These are phyloP conservation scores for Acronicta psi DNA, from an alignment of 2,888 invertebrate species.

Conservation along the genomic window DNA sequence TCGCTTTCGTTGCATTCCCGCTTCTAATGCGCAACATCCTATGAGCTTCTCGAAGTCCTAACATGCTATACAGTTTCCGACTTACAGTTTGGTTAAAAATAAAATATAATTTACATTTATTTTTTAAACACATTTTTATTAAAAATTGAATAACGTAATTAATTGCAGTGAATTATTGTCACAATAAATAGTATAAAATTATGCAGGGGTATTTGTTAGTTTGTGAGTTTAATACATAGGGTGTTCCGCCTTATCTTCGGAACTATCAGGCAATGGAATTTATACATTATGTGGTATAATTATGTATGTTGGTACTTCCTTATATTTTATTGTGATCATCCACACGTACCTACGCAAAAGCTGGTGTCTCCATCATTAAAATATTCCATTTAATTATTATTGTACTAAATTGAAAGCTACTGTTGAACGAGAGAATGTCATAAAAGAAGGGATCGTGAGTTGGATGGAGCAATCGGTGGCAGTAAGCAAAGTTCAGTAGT, in stretches of 20 bases:
- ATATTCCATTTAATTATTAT: constrained; percentile 33
- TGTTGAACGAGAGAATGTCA: constrained; percentile 61
- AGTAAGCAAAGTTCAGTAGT: constrained; percentile 83
- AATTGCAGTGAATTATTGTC: no score
- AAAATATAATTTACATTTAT: constrained; percentile 22
- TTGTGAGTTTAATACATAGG: no score
- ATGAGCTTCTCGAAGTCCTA: constrained; percentile 45
- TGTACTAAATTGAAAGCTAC: constrained; percentile 54
- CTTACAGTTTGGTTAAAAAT: constrained; percentile 26
- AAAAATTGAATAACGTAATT: no score
- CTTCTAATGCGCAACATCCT: constrained; percentile 38
- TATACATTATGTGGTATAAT: no score
- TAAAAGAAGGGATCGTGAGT: constrained; percentile 69
- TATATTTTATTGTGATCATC: no score
- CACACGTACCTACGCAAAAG: no score
- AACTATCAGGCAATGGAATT: no score
- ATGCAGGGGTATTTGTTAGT: no score
- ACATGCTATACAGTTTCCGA: constrained; percentile 27
- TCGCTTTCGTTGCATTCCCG: constrained; percentile 62
- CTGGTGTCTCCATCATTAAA: constrained; percentile 27
- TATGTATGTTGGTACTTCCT: no score
- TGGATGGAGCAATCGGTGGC: constrained; percentile 75
- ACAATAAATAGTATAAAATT: no score
- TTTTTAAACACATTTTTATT: constrained; percentile 38
- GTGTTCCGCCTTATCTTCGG: no score